Evolutionary conservation across 37 sponge, comb jelly and placozoan species (phyloP), one percentile per base, ranked within the genome.

Genomic region (Amphimedon queenslandica): DNA sequence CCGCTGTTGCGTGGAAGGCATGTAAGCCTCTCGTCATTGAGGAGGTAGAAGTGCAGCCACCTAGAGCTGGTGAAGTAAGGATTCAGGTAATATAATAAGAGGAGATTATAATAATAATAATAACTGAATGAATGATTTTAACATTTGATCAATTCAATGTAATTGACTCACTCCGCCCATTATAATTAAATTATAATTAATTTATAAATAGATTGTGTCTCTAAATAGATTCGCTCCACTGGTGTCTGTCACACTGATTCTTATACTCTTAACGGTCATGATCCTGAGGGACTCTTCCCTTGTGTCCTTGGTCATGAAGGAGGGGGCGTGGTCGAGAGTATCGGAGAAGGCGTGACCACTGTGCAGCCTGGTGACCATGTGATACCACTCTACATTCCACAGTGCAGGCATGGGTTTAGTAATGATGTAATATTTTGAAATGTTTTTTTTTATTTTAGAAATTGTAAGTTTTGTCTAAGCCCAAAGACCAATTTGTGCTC

Each of bases 181-280:
- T 11, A 36, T 40, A 67, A 11, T 67, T 36, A 31, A 31, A 6
- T 20, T 13, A 16, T 10, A 23, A 10, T 24, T 10, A 40, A 20
- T 10, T 6, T 20, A 31, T 37, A 6, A 6, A 63, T 25, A 63
- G 8, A 10, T 40, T 51, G 10, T 11, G 5, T 11, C 11, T 71
- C 5, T 23, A 21, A 20, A 21, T 60, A 88, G 89, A 75, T 92
- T 23, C 18, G 71, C 3, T 80, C 85, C 32, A 88, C 89, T 51
- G 96, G 96, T 16, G 97, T 96, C 60, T 96, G 97, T 53, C 97
- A 96, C 75, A 96, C 97, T 37, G 97, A 96, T 65, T 75, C 91
- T n/a, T 66, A 89, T 70, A 89, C 90, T 53, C 77, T 93, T 51
- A 72, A 77, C n/a, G 97, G 97, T 4, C 31, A 55, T 33, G 93